Percentiles rank a stretch among this genome's conserved stretches.
phyloP scores from a whole-genome alignment of 2,888 invertebrate genomes.

The Conchocele bisecta region DNA sequence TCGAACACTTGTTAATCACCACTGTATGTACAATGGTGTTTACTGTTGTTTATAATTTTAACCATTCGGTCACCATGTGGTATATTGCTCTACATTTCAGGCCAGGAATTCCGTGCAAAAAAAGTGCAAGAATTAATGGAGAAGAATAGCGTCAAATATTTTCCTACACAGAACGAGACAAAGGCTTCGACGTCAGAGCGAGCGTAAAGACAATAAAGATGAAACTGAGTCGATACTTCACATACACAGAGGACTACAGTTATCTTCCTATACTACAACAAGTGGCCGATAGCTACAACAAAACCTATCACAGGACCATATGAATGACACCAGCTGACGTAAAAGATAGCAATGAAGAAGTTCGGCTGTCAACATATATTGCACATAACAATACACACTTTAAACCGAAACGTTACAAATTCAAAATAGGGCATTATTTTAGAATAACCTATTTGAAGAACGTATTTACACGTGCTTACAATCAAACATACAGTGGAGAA shows the following conservation, averaged over 20 bases:
- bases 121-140: constrained; percentile 19
- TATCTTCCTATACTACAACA: constrained; percentile 45
- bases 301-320: constrained; percentile 59
- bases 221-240: constrained; percentile 14
- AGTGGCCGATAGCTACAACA: constrained; percentile 52
- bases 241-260: constrained; percentile 8
- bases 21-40: too few relatives aligned
- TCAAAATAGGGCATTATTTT: too few relatives aligned
- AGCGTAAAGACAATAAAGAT: constrained; percentile 50
- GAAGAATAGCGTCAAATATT: constrained; percentile 28
- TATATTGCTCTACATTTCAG: too few relatives aligned
- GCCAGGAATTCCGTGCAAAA: constrained; percentile 47
- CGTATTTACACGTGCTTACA: too few relatives aligned
- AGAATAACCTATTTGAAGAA: too few relatives aligned
- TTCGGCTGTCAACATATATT: constrained; percentile 32
- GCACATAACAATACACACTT: constrained; percentile 11
- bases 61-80: too few relatives aligned
- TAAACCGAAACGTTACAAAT: too few relatives aligned
- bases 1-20: too few relatives aligned
- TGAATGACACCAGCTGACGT: constrained; percentile 46
- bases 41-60: too few relatives aligned
- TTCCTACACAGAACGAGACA: constrained; percentile 43
- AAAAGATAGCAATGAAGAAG: constrained; percentile 29
- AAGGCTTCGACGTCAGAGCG: constrained; percentile 42
- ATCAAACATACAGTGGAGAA: too few relatives aligned